These are phyloP conservation scores for Andricus grossulariae DNA, from an alignment of 1,140 invertebrate genomes.

Conservation along the genomic window DNA sequence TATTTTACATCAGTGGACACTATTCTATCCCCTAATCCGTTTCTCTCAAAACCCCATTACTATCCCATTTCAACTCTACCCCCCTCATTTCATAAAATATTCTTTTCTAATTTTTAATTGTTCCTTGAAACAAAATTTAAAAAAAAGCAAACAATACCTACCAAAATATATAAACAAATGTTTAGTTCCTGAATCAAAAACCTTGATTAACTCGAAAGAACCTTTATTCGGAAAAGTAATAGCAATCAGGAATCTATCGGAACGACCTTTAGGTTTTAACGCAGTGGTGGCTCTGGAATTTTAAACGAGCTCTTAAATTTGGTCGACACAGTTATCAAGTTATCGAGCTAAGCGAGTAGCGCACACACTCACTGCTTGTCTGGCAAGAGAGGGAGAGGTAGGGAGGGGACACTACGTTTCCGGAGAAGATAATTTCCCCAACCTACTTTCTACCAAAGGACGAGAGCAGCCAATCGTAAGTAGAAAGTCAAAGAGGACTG, in stretches of 20 bases:
- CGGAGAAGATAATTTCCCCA: constrained; percentile 10
- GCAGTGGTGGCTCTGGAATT: constrained; percentile 49
- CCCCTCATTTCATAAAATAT: too few species aligned
- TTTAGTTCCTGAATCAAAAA: too few species aligned
- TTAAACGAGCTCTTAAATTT: constrained; percentile 62
- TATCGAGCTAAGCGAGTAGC: constrained; percentile 49
- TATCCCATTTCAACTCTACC: too few species aligned
- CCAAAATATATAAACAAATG: too few species aligned
- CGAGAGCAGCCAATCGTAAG: background rate
- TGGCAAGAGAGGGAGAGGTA: background rate
- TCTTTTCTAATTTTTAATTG: too few species aligned
- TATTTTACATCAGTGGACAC: too few species aligned
- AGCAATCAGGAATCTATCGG: constrained; percentile 17
- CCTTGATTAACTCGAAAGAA: background rate
- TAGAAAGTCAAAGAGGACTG: background rate
- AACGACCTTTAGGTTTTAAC: constrained; percentile 20
- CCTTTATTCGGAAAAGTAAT: background rate
- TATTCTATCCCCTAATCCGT: too few species aligned
- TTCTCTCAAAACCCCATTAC: too few species aligned
- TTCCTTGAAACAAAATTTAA: too few species aligned
- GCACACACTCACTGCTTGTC: background rate
- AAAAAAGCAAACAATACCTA: too few species aligned
- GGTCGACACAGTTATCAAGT: constrained; percentile 54
- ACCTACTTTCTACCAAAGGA: background rate
- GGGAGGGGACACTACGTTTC: background rate